phyloP scores from a whole-genome alignment of 2,113 vertebrate species.

The Callopanchax toddi region DNA sequence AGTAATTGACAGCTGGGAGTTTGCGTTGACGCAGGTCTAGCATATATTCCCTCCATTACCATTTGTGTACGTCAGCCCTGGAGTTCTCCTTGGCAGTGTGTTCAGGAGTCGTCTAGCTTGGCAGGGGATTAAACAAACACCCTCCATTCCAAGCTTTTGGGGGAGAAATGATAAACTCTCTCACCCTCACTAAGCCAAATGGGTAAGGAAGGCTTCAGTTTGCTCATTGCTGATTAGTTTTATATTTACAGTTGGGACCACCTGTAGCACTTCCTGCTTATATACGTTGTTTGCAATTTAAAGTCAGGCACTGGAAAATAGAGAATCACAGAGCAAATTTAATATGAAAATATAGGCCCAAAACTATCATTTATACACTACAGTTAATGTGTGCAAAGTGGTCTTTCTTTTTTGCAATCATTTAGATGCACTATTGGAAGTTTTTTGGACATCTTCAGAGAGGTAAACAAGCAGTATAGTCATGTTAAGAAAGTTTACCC shows the following conservation, averaged over 20 bases:
- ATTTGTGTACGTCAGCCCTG: slow-evolving; percentile 51
- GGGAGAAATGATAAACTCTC: slow-evolving; percentile 50
- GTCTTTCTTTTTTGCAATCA: too few species aligned
- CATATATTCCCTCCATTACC: slow-evolving; percentile 73
- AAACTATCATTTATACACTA: too few species aligned
- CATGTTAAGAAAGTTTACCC: too few species aligned
- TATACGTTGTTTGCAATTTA: neutral
- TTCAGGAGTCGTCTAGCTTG: slow-evolving; percentile 55
- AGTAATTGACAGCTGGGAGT: slow-evolving; percentile 76
- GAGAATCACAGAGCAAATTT: neutral
- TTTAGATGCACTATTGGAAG: too few species aligned
- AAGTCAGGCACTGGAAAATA: slow-evolving; percentile 34
- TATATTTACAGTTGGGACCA: slow-evolving; percentile 32
- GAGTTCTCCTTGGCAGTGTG: slow-evolving; percentile 45
- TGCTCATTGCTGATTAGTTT: slow-evolving; percentile 39
- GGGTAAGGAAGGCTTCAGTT: slow-evolving; percentile 40
- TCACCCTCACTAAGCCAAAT: slow-evolving; percentile 46
- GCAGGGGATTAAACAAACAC: slow-evolving; percentile 64
- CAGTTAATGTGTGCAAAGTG: too few species aligned
- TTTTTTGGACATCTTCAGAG: too few species aligned
- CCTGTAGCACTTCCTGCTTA: neutral
- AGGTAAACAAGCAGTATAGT: too few species aligned
- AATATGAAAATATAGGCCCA: too few species aligned
- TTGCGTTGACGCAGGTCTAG: slow-evolving; percentile 71
- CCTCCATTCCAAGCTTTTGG: slow-evolving; percentile 50